These are phyloP conservation scores for Pocillopora meandrina DNA, from an alignment of 92 coral and sea anemone genomes.

Conservation along the genomic window DNA sequence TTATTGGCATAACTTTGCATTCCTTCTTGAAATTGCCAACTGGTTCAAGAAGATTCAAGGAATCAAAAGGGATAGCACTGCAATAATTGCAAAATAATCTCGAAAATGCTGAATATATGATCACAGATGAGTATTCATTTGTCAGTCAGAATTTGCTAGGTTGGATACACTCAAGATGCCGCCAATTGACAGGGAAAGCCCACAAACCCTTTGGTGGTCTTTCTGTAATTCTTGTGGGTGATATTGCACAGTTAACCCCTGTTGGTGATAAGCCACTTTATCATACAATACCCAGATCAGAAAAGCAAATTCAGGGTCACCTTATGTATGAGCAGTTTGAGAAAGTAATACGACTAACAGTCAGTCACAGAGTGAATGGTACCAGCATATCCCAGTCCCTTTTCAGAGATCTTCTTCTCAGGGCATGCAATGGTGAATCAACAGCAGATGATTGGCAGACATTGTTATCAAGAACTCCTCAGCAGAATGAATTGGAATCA, in stretches of 20 bases:
- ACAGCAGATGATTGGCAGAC: conserved; percentile 60
- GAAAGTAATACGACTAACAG: conserved; percentile 57
- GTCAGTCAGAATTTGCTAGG: too few species aligned
- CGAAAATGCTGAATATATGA: too few species aligned
- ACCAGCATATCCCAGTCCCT: conserved; percentile 32
- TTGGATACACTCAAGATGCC: too few species aligned
- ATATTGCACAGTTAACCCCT: conserved; percentile 70
- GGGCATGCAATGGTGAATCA: conserved; percentile 73
- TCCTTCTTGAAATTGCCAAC: too few species aligned
- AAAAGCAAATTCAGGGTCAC: conserved; percentile 57
- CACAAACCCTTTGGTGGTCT: too few species aligned
- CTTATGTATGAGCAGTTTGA: conserved; percentile 65
- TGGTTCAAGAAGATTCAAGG: too few species aligned
- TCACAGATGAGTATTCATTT: too few species aligned
- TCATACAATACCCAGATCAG: conserved; percentile 66
- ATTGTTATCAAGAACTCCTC: conserved; percentile 61
- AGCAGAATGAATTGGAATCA: conserved; percentile 21
- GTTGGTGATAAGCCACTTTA: conserved; percentile 79
- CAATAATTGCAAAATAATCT: too few species aligned
- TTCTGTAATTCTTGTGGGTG: conserved; percentile 67
- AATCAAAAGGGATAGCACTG: too few species aligned
- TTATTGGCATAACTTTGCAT: too few species aligned
- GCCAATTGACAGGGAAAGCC: too few species aligned
- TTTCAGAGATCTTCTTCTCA: conserved; percentile 59
- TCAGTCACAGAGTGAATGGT: conserved; percentile 74